Evolutionary conservation across 2,797 vertebrate species (phyloP), one percentile per base, ranked within the genome.

Genomic region (Protonibea diacanthus): DNA sequence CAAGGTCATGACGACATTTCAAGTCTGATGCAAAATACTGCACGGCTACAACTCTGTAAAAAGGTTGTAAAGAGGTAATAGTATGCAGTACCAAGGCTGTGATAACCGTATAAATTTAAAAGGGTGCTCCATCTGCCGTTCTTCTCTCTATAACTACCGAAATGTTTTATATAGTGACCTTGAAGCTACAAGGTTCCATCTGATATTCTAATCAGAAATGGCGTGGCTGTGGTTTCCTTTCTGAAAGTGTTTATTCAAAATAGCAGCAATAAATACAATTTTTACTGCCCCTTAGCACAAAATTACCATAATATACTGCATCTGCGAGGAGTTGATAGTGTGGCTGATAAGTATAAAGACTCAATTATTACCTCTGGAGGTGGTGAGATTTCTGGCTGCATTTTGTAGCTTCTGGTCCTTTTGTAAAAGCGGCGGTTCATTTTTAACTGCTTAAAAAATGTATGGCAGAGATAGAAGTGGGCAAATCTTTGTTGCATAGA

Each of bases 11-110:
- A 71, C 4, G 81, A 75, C 79, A 88, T 69, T 75, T 73, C 74
- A 59, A 87, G 82, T 84, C 87, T 53, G 78, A 85, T 58, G 79
- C 84, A 89, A 83, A 89, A 78, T 55, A 71, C 86, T 71, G 90
- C 82, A 23, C 76, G 3, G 87, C 82, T 75, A 85, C 84, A 91
- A 88, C 83, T 89, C 80, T 85, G 90, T 90, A 88, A 90, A 91
- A 88, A 72, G 89, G 87, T 69, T 87, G 88, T 92, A 88, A 90
- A 86, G 83, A 87, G 89, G 88, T 92, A 91, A 91, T 83, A 71
- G 86, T 83, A 85, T 85, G 86, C 88, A 70, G 83, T 63, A 83
- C 76, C 82, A 78, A 77, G 71, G 84, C 83, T 91, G 84, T 81
- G 89, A 88, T 84, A 83, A 86, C 80, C 83, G 78, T 90, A 85